Base-by-base conservation (phyloP, 2,113 vertebrate genomes). In the Misgurnus anguillicaudatus region DNA sequence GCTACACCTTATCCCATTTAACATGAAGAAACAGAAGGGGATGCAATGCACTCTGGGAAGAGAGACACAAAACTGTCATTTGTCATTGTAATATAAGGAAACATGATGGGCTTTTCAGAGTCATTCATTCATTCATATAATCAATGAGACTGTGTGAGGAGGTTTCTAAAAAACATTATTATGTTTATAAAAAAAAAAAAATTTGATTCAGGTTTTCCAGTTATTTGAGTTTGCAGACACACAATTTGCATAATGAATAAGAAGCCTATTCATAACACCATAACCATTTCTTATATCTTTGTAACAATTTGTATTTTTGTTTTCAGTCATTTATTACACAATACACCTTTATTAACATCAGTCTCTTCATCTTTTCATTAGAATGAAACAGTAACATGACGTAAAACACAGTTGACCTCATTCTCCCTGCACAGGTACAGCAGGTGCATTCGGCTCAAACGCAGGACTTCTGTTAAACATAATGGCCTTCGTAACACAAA, bases 1-100 rank as follows among this genome's bases (percentile, higher is more conserved):
- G 83, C 84, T 85, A 80, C 86, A 87, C 87, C 87, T 87, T 87
- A 80, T 85, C 87, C 81, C 84, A 87, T 88, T 85, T 71, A 85
- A 82, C 83, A 79, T 77, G 75, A 81, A 74, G 48, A n/a, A 6
- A 53, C 57, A 81, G 48, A 78, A 68, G 21, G 36, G 58, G 67
- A 31, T 45, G 58, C 75, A 64, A 70, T 31, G 71, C 53, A 82
- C 78, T 67, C 60, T 75, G 64, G 48, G 60, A 74, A 77, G n/a
- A 64, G 58, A 57, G 70, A 24, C 67, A n/a, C 7, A 6, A 70
- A 65, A 39, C 11, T 21, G 11, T 47, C 67, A 81, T 75, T 79
- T 70, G 21, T 79, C 65, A 75, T 39, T 73, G 61, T n/a, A 82
- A 69, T 71, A 45, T 65, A 70, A 75, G 14, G 60, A 67, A 75